Percentiles rank a stretch among this genome's conserved stretches.
These are phyloP conservation scores for Ibidorhyncha struthersii DNA, from an alignment of 2,113 vertebrate species.

Conservation along the genomic window DNA sequence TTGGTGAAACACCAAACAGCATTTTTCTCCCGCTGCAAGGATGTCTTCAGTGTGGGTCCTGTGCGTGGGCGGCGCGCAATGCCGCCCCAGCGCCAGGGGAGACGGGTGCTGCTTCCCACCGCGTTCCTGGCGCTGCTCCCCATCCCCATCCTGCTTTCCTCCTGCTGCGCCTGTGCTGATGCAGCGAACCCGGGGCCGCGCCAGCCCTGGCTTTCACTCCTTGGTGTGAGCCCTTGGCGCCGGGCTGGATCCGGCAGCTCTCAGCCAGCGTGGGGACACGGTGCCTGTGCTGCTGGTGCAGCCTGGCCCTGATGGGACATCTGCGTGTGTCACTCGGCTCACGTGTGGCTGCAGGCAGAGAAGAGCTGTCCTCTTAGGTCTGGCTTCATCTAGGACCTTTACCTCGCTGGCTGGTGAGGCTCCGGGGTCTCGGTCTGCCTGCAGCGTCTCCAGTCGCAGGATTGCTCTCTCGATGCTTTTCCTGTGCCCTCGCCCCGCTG, in stretches of 20 bases:
- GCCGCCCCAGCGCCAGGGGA: not conserved
- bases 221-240: not conserved
- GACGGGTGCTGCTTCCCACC: not conserved
- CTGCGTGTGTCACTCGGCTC: rapidly evolving
- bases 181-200: not conserved
- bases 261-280: rapidly evolving
- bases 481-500: not conserved
- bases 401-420: not conserved
- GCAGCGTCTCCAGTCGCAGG: not conserved
- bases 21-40: not conserved
- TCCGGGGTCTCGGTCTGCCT: not conserved
- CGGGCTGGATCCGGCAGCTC: not conserved
- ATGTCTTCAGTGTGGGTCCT: not conserved
- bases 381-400: not conserved
- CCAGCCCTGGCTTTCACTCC: not conserved
- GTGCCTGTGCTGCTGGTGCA: not conserved
- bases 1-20: not conserved
- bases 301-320: not conserved
- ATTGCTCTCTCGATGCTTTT: not conserved
- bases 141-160: not conserved
- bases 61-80: rapidly evolving
- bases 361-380: not conserved
- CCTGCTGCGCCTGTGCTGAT: not conserved
- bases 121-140: rapidly evolving
- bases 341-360: not conserved